These are phyloP conservation scores for Phrynocephalus forsythii DNA, from an alignment of 2,797 vertebrate genomes.

Conservation along the genomic window DNA sequence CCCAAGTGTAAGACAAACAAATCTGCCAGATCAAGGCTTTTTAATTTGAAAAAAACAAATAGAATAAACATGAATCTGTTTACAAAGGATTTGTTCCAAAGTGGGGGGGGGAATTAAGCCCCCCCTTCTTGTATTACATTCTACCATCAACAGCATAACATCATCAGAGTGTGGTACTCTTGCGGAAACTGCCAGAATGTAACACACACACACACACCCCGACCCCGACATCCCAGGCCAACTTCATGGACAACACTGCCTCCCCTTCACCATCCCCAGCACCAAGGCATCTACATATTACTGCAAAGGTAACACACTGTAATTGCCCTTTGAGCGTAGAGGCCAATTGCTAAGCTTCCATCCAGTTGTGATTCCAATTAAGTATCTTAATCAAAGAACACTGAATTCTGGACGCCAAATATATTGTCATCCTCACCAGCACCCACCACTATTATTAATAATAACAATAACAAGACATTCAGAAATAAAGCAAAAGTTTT, in stretches of 20 bases:
- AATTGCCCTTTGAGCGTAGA: neutral
- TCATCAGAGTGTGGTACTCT: fast-evolving
- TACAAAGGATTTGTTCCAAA: conserved; percentile 59
- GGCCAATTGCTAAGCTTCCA: conserved; percentile 31
- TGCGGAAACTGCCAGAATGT: neutral
- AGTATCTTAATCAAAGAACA: conserved; percentile 44
- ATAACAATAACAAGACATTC: neutral
- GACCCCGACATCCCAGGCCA: neutral
- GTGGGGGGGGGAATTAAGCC: conserved; percentile 51
- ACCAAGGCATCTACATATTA: neutral
- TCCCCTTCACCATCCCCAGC: neutral
- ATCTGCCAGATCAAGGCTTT: conserved; percentile 65
- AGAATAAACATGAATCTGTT: conserved; percentile 69
- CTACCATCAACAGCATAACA: conserved; percentile 43
- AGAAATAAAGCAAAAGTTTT: conserved; percentile 46
- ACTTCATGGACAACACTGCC: conserved; percentile 2
- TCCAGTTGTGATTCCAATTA: neutral
- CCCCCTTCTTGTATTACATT: conserved; percentile 46
- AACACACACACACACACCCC: fast-evolving
- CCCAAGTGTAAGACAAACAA: conserved; percentile 69
- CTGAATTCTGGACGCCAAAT: conserved; percentile 10
- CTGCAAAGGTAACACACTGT: fast-evolving
- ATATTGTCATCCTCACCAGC: conserved; percentile 14
- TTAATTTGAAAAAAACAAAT: conserved; percentile 72
- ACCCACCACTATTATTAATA: conserved; percentile 15